phyloP scores from a whole-genome alignment of 2,113 vertebrate genomes.

The Collichthys lucidus region DNA sequence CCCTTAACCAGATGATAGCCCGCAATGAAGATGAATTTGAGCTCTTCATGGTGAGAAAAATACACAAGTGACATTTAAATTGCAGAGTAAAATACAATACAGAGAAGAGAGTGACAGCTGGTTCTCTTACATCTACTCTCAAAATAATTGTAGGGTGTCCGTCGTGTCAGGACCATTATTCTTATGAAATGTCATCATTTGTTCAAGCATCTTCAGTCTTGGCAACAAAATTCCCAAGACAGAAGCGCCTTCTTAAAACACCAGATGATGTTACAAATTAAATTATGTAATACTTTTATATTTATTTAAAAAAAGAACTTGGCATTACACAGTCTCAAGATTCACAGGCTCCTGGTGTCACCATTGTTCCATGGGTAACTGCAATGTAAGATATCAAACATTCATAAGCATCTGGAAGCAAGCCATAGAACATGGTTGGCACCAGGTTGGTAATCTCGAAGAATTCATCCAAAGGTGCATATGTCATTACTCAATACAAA shows the following conservation, averaged over 20 bases:
- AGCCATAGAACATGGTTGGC: not conserved
- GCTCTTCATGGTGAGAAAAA: slow-evolving; percentile 92
- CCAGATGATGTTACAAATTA: not conserved
- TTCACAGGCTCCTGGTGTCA: not conserved
- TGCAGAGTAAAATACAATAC: not conserved
- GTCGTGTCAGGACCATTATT: not conserved
- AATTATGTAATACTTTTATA: not conserved
- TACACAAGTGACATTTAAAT: not conserved
- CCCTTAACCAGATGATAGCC: slow-evolving; percentile 98
- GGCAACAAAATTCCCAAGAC: too few relatives aligned
- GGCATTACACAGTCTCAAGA: not conserved
- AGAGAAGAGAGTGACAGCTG: not conserved
- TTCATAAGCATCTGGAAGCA: not conserved
- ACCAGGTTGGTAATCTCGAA: not conserved
- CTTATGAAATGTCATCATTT: not conserved
- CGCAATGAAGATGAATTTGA: slow-evolving; percentile 97
- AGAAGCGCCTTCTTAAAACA: not conserved
- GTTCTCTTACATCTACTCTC: not conserved
- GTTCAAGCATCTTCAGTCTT: not conserved
- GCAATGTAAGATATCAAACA: not conserved
- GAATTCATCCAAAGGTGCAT: not conserved
- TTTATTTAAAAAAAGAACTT: not conserved
- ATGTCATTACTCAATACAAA: too few relatives aligned
- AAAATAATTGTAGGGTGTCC: not conserved
- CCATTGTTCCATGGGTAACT: not conserved